phyloP scores from a whole-genome alignment of 2,888 invertebrate genomes.

The Euphydryas editha region DNA sequence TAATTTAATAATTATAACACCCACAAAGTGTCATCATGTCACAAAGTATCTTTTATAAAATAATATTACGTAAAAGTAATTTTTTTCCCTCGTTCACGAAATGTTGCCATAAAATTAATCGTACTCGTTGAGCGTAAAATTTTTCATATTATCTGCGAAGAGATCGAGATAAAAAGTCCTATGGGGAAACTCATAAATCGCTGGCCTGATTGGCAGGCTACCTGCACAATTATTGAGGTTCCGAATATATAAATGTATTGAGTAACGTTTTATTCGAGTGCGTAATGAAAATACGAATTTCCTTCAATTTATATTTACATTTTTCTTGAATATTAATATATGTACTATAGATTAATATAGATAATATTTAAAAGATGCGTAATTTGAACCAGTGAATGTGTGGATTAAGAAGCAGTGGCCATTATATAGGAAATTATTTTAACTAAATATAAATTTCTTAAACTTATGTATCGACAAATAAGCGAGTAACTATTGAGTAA shows the following conservation, averaged over 20 bases:
- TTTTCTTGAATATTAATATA: no score
- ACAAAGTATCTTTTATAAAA: background rate
- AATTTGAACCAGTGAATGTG: no score
- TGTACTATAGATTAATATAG: no score
- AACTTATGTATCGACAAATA: no score
- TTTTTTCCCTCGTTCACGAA: slow-evolving; percentile 20
- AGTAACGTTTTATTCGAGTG: no score
- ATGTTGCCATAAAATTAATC: slow-evolving; percentile 33
- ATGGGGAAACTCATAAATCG: slow-evolving; percentile 45
- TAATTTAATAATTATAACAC: no score
- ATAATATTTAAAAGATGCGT: no score
- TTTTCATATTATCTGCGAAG: slow-evolving; percentile 39
- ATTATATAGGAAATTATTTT: no score
- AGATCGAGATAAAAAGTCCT: slow-evolving; percentile 34
- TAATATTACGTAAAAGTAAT: background rate
- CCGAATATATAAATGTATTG: slow-evolving; percentile 10
- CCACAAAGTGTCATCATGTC: no score
- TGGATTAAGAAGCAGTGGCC: no score
- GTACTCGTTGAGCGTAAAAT: slow-evolving; percentile 32
- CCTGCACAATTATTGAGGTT: slow-evolving; percentile 40
- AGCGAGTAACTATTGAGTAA: no score
- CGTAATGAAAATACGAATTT: background rate
- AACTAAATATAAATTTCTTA: no score
- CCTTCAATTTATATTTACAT: background rate
- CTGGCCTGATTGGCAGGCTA: slow-evolving; percentile 49